A percentile compares a stretch with the other conserved stretches of the same genome.
phyloP scores from a whole-genome alignment of 2,113 vertebrate species.

The Calyptomena viridis region DNA sequence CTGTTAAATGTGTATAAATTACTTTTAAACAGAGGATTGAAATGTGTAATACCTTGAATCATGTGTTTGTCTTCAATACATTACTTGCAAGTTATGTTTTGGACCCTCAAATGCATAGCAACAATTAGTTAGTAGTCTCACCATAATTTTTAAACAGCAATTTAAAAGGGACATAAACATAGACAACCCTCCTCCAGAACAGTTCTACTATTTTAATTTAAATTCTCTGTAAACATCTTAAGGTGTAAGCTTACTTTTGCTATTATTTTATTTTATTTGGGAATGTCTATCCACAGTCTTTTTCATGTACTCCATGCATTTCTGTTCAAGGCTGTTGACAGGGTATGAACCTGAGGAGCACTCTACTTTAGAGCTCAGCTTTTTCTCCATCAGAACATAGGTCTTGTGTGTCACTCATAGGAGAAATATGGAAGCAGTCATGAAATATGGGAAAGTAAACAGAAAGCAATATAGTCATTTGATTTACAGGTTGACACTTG shows the following conservation, averaged over 20 bases:
- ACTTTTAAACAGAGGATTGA: background rate
- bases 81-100: constrained; percentile 6
- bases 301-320: background rate
- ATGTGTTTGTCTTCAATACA: background rate
- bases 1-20: background rate
- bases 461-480: background rate
- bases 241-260: background rate
- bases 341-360: background rate
- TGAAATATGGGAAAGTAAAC: background rate
- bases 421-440: background rate
- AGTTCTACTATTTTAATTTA: background rate
- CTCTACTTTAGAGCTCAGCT: background rate
- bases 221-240: background rate
- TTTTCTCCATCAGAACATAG: background rate
- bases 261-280: background rate
- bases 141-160: constrained; percentile 30
- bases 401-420: background rate
- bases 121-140: background rate
- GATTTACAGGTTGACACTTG: background rate
- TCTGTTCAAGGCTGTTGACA: background rate
- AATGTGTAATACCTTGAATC: background rate
- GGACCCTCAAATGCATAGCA: background rate
- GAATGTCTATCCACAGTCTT: background rate
- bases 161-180: background rate
- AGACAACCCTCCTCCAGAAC: background rate